These are phyloP conservation scores for Phainopepla nitens DNA, from an alignment of 2,113 vertebrate species.

Conservation along the genomic window DNA sequence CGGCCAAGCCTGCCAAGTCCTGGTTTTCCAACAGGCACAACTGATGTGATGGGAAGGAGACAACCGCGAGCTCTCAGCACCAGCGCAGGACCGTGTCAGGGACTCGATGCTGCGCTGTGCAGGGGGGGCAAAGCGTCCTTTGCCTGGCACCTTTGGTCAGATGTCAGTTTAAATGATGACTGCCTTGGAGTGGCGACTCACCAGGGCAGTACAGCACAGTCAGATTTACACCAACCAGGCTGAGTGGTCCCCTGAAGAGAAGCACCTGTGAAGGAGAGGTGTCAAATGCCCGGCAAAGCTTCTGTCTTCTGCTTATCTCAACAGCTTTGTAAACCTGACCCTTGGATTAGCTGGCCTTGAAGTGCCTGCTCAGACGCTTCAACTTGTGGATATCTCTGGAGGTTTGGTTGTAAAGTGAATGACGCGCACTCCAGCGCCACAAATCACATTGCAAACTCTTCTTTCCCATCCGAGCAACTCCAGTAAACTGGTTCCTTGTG, in stretches of 20 bases:
- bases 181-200: not conserved
- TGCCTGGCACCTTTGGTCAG: not conserved
- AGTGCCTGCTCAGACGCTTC: not conserved
- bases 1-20: not conserved
- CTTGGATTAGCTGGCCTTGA: not conserved
- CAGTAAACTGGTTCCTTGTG: not conserved
- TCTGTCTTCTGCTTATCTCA: not conserved
- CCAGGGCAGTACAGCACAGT: not conserved
- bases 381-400: not conserved
- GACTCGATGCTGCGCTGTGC: not conserved
- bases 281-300: not conserved
- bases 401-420: fast-evolving
- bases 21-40: fast-evolving
- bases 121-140: fast-evolving
- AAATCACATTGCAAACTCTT: not conserved
- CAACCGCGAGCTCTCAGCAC: not conserved
- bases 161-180: not conserved
- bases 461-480: not conserved
- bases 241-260: not conserved
- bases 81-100: not conserved
- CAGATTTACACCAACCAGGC: not conserved
- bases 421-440: fast-evolving
- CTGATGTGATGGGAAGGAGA: not conserved
- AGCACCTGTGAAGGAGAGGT: not conserved
- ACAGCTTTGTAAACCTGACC: not conserved